Conservation (phyloP, 2,113 vertebrate genomes). For the Conger conger region DNA sequence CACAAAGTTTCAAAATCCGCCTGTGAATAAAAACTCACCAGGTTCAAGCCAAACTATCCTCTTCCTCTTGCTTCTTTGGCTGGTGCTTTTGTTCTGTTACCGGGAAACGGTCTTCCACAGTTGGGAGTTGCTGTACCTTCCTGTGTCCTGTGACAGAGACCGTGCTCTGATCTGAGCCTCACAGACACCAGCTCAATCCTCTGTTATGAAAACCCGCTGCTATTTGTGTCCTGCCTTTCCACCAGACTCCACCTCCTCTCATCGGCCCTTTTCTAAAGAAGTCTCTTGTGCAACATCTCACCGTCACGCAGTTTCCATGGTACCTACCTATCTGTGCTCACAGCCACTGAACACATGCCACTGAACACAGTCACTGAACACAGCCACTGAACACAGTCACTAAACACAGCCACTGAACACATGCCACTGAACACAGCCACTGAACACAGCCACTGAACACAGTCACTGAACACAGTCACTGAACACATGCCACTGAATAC, state of each 20-base stretch:
- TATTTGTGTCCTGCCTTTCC: background rate
- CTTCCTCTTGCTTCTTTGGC: background rate
- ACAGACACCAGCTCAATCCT: background rate
- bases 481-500: no score
- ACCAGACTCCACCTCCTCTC: background rate
- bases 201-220: background rate
- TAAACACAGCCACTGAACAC: no score
- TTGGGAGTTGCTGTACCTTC: background rate
- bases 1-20: background rate
- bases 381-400: no score
- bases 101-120: background rate
- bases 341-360: no score
- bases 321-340: no score
- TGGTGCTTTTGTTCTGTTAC: background rate
- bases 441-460: no score
- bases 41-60: background rate
- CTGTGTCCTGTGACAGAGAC: slow-evolving; percentile 2
- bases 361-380: no score
- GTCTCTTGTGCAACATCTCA: no score
- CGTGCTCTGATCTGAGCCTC: background rate
- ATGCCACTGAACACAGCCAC: no score
- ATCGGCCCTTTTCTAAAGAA: background rate
- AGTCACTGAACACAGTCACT: no score
- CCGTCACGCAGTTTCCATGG: no score
- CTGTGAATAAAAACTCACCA: background rate